A percentile compares a stretch with the other conserved stretches of the same genome.
These are phyloP conservation scores for Unio pictorum DNA, from an alignment of 2,888 invertebrate genomes.

Conservation along the genomic window DNA sequence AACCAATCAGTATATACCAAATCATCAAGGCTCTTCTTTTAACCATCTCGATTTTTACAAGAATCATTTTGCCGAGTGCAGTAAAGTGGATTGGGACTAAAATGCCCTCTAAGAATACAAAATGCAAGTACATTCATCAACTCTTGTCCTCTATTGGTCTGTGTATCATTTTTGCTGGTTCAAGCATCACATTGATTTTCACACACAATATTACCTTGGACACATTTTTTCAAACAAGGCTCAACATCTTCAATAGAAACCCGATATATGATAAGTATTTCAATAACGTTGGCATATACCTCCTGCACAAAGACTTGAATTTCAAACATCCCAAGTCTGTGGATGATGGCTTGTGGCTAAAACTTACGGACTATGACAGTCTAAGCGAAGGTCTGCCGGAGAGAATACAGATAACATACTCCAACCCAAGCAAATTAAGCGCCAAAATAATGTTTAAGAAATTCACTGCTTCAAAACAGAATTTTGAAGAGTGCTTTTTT, in stretches of 20 bases:
- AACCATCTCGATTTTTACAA: conserved; percentile 32
- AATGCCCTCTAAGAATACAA: conserved; percentile 6
- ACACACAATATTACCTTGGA: conserved; percentile 29
- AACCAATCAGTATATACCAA: conserved; percentile 55
- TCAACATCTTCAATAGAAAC: conserved; percentile 26
- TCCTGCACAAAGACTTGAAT: conserved; percentile 33
- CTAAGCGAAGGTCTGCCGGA: conserved; percentile 13
- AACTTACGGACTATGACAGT: conserved; percentile 26
- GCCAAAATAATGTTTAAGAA: conserved; percentile 21
- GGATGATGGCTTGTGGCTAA: conserved; percentile 35
- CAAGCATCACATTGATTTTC: conserved; percentile 31
- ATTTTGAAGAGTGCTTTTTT: conserved; percentile 40
- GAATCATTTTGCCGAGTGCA: conserved; percentile 29
- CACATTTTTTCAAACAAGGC: conserved; percentile 23
- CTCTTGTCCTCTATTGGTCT: conserved; percentile 20
- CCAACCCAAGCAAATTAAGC: conserved; percentile 6
- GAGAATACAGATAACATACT: conserved; percentile 19
- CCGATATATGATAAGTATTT: conserved; percentile 45
- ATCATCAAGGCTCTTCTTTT: conserved; percentile 46
- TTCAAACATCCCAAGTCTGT: conserved; percentile 2
- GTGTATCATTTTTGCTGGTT: conserved; percentile 26
- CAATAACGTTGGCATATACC: conserved; percentile 44
- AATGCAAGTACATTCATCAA: conserved; percentile 20
- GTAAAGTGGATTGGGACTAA: conserved; percentile 10
- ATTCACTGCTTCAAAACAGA: conserved; percentile 16